Conservation (phyloP, 2,888 invertebrate species). For the Caenorhabditis plicata region DNA sequence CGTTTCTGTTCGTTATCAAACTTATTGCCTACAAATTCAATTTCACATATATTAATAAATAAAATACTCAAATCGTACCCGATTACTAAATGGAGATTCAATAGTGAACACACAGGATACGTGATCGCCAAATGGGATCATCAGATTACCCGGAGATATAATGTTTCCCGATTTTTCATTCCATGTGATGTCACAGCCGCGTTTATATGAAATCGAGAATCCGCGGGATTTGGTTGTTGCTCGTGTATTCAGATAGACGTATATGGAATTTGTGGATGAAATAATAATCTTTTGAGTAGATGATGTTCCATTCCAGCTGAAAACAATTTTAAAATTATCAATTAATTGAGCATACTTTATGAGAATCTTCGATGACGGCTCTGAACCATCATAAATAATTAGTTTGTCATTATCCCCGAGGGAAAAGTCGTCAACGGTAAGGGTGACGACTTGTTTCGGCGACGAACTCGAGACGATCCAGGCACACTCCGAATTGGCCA, state of each 20-base stretch:
- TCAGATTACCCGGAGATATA: conserved; percentile 65
- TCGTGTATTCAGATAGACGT: conserved; percentile 90
- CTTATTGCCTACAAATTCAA: no score
- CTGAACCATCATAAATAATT: conserved; percentile 85
- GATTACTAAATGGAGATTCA: conserved; percentile 15
- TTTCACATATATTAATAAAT: no score
- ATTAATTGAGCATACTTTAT: conserved; percentile 68
- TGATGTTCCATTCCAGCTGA: conserved; percentile 44
- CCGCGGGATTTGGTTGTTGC: conserved; percentile 80
- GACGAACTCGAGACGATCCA: conserved; percentile 86
- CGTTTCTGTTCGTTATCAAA: conserved; percentile 26
- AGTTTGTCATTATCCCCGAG: conserved; percentile 75
- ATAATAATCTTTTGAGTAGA: conserved; percentile 71
- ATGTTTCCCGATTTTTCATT: conserved; percentile 61
- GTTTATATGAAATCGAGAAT: conserved; percentile 82
- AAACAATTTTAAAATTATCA: not conserved
- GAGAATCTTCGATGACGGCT: conserved; percentile 82
- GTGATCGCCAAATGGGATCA: conserved; percentile 51
- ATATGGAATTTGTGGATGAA: conserved; percentile 84
- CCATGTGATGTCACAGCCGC: conserved; percentile 76
- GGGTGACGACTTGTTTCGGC: conserved; percentile 69
- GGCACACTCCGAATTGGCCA: conserved; percentile 91
- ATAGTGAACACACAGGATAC: conserved; percentile 64
- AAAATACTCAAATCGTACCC: conserved; percentile 14
- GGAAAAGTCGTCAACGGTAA: conserved; percentile 60